Conservation (phyloP, 2,113 vertebrate species). For the Orthochromis malagaraziensis region DNA sequence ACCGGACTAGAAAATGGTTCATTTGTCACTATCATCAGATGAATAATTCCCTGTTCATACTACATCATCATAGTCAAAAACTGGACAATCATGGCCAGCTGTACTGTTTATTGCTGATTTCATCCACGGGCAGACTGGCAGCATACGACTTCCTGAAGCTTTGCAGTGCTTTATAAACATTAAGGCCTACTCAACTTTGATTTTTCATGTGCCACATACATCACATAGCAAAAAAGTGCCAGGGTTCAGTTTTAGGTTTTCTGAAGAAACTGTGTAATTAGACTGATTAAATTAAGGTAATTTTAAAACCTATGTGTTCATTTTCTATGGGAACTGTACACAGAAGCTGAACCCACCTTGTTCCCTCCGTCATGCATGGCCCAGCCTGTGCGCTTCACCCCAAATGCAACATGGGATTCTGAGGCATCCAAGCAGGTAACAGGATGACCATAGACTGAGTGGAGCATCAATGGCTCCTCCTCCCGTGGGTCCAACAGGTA, state of each 20-base stretch:
- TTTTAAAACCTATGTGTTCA: background rate
- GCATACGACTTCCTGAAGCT: background rate
- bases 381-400: slow-evolving; percentile 87
- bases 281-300: background rate
- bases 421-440: slow-evolving; percentile 87
- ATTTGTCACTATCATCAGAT: background rate
- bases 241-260: background rate
- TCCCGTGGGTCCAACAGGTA: slow-evolving; percentile 76
- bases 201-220: background rate
- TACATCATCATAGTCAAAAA: background rate
- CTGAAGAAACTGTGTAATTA: background rate
- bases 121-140: background rate
- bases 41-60: background rate
- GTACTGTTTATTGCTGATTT: background rate
- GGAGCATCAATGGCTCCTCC: slow-evolving; percentile 71
- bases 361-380: slow-evolving; percentile 85
- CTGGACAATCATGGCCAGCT: background rate
- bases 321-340: background rate
- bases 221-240: background rate
- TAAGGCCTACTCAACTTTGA: rapidly evolving
- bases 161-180: background rate
- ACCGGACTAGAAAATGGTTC: background rate
- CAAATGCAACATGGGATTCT: slow-evolving; percentile 74
- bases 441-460: slow-evolving; percentile 86
- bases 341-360: slow-evolving; percentile 74